Evolutionary conservation across 2,888 invertebrate genomes (phyloP).

Genomic region (Encarsia formosa): DNA sequence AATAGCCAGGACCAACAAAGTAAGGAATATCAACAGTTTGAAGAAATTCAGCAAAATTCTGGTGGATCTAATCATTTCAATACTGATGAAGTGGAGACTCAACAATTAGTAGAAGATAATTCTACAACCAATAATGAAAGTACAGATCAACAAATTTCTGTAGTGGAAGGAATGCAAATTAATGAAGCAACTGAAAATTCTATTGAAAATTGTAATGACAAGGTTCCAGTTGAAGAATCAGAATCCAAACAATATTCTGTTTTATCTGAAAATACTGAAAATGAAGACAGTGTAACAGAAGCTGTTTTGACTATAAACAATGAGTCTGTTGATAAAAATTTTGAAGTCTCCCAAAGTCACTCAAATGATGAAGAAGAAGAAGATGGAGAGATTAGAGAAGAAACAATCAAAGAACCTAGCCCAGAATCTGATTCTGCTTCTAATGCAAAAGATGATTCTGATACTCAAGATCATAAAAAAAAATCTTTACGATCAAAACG

Average conservation of each 20-base stretch:
- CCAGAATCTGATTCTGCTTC: constrained; percentile 23
- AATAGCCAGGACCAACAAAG: constrained; percentile 1
- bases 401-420: constrained; percentile 24
- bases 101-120: constrained; percentile 3
- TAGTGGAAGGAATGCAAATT: constrained; percentile 1
- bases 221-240: constrained; percentile 19
- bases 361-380: constrained; percentile 19
- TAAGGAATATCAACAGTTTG: constrained; percentile 18
- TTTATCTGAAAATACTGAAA: constrained; percentile 2
- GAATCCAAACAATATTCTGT: constrained; percentile 11
- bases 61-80: constrained; percentile 2
- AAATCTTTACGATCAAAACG: not conserved
- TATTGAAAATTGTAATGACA: not conserved
- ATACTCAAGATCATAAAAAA: constrained; percentile 1
- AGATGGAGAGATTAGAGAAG: constrained; percentile 29
- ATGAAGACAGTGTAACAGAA: constrained; percentile 5
- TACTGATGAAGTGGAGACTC: constrained; percentile 5
- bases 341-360: constrained; percentile 1
- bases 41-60: constrained; percentile 15
- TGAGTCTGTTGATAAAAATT: constrained; percentile 1
- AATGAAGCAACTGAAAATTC: too few species aligned
- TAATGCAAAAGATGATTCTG: constrained; percentile 15
- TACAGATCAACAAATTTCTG: not conserved
- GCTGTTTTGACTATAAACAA: constrained; percentile 4
- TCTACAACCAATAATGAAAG: constrained; percentile 4